Conservation (phyloP, 2,113 vertebrate genomes). For the Brachyhypopomus gauderio region DNA sequence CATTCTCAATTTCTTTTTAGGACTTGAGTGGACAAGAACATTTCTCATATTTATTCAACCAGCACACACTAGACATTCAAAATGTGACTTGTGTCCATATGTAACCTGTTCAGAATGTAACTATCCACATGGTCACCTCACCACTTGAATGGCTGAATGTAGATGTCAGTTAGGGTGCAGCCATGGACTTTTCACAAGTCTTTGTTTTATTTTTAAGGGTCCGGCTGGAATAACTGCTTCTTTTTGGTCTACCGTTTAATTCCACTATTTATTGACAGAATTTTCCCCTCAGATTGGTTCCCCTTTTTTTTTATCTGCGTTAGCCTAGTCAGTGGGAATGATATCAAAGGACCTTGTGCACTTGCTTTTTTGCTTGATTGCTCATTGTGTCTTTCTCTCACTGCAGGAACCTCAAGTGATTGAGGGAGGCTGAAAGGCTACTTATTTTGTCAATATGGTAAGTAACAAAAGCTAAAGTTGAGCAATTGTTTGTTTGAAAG, state of each 20-base stretch:
- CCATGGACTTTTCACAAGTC: not conserved
- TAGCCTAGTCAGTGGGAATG: not conserved
- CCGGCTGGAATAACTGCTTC: not conserved
- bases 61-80: not conserved
- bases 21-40: not conserved
- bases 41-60: not conserved
- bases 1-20: not conserved
- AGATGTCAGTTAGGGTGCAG: not conserved
- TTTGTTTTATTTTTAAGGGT: not conserved
- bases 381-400: conserved; percentile 67
- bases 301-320: not conserved
- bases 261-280: not conserved
- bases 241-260: not conserved
- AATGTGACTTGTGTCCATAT: not conserved
- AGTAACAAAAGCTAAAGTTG: conserved; percentile 29
- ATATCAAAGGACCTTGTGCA: not conserved
- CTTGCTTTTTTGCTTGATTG: conserved; percentile 34
- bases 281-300: not conserved
- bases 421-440: conserved; percentile 67
- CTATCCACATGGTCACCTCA: not conserved
- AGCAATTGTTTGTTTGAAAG: no score
- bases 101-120: not conserved
- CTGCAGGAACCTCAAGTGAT: conserved; percentile 66
- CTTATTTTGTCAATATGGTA: conserved; percentile 33
- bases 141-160: not conserved